Evolutionary conservation across 2,888 invertebrate species (phyloP).

Genomic region (Mimachlamys varia): DNA sequence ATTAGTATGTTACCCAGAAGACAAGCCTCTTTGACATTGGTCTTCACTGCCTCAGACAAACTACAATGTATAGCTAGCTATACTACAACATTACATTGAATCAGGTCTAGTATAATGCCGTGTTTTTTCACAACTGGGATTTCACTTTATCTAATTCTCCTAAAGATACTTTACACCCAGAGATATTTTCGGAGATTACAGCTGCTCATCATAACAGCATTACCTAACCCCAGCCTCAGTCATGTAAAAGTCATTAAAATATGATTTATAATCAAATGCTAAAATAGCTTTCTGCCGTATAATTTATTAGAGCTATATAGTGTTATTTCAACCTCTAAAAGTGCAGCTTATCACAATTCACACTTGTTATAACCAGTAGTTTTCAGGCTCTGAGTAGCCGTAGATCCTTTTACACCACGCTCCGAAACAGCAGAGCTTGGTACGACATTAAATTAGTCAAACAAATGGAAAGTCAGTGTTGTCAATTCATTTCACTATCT

Average conservation of each 20-base stretch:
- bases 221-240: neutral
- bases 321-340: neutral
- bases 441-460: neutral
- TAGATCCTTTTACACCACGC: neutral
- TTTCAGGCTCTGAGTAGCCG: neutral
- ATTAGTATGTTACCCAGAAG: neutral
- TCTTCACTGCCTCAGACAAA: neutral
- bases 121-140: neutral
- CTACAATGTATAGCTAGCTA: neutral
- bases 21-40: too few relatives aligned
- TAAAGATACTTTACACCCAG: neutral
- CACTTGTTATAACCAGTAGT: slow-evolving; percentile 13
- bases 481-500: too few relatives aligned
- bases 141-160: neutral
- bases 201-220: neutral
- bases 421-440: neutral
- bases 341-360: slow-evolving; percentile 20
- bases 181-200: neutral
- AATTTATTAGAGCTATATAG: neutral
- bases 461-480: neutral
- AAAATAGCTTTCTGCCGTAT: neutral
- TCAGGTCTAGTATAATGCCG: neutral
- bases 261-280: slow-evolving; percentile 31
- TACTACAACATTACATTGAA: too few relatives aligned
- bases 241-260: neutral